Percentiles rank a stretch among this genome's conserved stretches.
These are phyloP conservation scores for Papilio glaucus DNA, from an alignment of 1,140 invertebrate species.

Conservation along the genomic window DNA sequence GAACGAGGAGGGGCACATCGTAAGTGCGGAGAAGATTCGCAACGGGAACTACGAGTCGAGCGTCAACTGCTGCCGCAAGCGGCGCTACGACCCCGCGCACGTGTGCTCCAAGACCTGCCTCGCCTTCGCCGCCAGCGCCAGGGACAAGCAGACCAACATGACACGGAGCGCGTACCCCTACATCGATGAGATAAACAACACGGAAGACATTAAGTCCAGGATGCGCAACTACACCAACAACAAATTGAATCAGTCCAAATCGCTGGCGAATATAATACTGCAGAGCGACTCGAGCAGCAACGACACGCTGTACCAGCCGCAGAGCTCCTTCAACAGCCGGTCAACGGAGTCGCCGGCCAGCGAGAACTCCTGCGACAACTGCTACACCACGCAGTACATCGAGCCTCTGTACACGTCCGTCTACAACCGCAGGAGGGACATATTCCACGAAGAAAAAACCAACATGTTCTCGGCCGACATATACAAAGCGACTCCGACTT, in stretches of 20 bases:
- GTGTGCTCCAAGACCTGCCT: constrained; percentile 77
- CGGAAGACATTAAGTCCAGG: constrained; percentile 73
- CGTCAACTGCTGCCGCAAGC: constrained; percentile 69
- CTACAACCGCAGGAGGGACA: constrained; percentile 75
- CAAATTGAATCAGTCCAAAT: constrained; percentile 80
- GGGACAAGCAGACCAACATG: constrained; percentile 60
- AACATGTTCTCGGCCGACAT: constrained; percentile 76
- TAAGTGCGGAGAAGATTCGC: constrained; percentile 59
- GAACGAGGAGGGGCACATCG: constrained; percentile 67
- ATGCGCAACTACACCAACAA: constrained; percentile 75
- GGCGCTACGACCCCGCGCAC: constrained; percentile 77
- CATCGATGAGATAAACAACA: constrained; percentile 62
- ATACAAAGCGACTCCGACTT: constrained; percentile 79
- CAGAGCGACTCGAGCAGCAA: constrained; percentile 79
- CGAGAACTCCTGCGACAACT: constrained; percentile 76
- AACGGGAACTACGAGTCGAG: constrained; percentile 71
- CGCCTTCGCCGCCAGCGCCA: constrained; percentile 56
- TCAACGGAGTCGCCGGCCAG: constrained; percentile 78
- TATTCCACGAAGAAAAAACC: constrained; percentile 77
- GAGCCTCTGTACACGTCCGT: constrained; percentile 77
- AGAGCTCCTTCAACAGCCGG: constrained; percentile 71
- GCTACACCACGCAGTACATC: constrained; percentile 75
- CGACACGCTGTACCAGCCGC: constrained; percentile 79
- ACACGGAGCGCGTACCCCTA: constrained; percentile 72
- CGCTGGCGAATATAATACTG: constrained; percentile 77